These are phyloP conservation scores for Trididemnum miniatum DNA, from an alignment of 23 tunicate genomes.

Conservation along the genomic window DNA sequence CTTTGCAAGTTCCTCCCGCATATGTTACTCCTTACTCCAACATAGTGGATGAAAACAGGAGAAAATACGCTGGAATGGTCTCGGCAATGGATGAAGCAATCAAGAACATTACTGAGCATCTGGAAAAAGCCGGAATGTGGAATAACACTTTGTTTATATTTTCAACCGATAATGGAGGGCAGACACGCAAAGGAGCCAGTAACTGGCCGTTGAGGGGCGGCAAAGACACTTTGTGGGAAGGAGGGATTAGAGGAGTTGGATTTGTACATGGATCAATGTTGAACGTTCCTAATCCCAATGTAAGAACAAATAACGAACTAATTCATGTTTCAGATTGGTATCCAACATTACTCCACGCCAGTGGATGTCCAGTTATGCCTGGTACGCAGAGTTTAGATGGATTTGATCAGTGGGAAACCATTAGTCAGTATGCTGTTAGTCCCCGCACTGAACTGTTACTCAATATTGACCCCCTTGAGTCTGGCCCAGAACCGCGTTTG, in stretches of 20 bases:
- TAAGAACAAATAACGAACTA: constrained; percentile 20
- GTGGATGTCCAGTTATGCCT: constrained; percentile 36
- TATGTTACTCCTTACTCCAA: constrained; percentile 57
- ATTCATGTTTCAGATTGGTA: constrained; percentile 84
- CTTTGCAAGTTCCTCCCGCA: constrained; percentile 78
- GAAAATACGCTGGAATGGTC: constrained; percentile 83
- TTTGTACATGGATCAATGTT: constrained; percentile 69
- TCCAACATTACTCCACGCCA: constrained; percentile 64
- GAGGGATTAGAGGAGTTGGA: constrained; percentile 68
- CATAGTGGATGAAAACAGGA: constrained; percentile 55
- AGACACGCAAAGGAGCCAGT: constrained; percentile 51
- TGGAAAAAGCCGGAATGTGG: constrained; percentile 51
- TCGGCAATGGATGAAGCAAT: constrained; percentile 78
- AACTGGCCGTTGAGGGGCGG: constrained; percentile 70
- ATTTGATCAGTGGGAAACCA: constrained; percentile 66
- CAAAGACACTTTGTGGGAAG: constrained; percentile 67
- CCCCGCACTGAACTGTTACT: constrained; percentile 64
- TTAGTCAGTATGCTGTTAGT: constrained; percentile 31
- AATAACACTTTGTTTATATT: constrained; percentile 70
- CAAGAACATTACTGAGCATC: constrained; percentile 57
- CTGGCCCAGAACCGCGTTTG: neutral
- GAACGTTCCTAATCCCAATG: constrained; percentile 52
- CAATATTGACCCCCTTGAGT: constrained; percentile 60
- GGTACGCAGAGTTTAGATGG: constrained; percentile 74
- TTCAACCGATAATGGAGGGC: constrained; percentile 81